Base-by-base conservation (phyloP, 92 coral and sea anemone species). In the Porites cylindrica region DNA sequence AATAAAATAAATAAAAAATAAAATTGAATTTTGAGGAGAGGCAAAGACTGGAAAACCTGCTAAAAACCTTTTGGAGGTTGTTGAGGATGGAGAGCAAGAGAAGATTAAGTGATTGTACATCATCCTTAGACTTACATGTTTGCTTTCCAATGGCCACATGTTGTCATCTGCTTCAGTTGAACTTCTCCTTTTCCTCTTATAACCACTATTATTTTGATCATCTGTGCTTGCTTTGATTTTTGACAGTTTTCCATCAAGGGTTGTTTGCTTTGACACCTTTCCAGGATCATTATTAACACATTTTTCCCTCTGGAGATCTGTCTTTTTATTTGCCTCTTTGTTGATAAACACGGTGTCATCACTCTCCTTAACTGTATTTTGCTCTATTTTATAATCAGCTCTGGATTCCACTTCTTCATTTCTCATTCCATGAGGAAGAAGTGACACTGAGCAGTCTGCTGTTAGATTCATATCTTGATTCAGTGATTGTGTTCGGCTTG, bases 131-230 rank as follows among this genome's bases (percentile, higher is more conserved):
- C 62, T 83, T 18, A 74, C 78, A 17, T 62, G 51, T 7, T 61
- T 50, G 2, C 26, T 72, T 61, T 83, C 53, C 20, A 51, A 1
- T 0, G 51, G n/a, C 65, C 26, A 74, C 12, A 2, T 21, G 1
- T 14, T 32, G 17, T 74, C 81, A 20, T 73, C 64, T 7, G 2
- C 3, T 60, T 85, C 92, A n/a, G 63, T 78, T 3, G 70, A 85
- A 50, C 70, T 70, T 23, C 23, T 74, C 20, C 92, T 59, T 52
- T 89, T 89, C 56, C 92, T 78, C 60, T 89, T 89, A 0, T 43
- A 76, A 4, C 60, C 76, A 51, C 24, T 83, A 13, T 16, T 10
- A 24, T 83, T 75, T 21, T 83, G 64, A 24, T 17, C 29, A 3
- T 13, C 29, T 23, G 7, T 0, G 47, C 7, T 66, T 16, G 12